These are phyloP conservation scores for Chalcis sispes DNA, from an alignment of 2,888 invertebrate species.

Conservation along the genomic window DNA sequence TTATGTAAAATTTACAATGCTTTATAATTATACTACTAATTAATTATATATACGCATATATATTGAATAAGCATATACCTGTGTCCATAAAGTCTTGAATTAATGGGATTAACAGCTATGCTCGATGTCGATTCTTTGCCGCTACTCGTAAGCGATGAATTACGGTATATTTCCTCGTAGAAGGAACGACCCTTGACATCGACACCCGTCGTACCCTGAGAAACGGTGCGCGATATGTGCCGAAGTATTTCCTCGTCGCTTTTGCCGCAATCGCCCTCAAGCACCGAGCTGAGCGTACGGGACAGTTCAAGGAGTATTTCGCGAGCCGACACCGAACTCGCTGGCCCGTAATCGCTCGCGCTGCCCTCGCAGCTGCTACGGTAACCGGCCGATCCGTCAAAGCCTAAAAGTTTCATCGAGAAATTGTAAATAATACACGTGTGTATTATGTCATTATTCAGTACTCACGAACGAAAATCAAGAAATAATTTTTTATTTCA, in stretches of 20 bases:
- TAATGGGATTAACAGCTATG: conserved; percentile 66
- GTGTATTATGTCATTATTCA: too few relatives aligned
- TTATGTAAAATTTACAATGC: too few relatives aligned
- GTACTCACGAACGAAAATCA: too few relatives aligned
- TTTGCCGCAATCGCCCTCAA: conserved; percentile 66
- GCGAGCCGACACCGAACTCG: conserved; percentile 60
- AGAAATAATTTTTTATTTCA: too few relatives aligned
- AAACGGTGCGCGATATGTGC: conserved; percentile 68
- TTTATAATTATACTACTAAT: too few relatives aligned
- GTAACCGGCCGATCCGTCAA: conserved; percentile 61
- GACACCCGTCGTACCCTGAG: conserved; percentile 56
- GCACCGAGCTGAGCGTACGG: conserved; percentile 68
- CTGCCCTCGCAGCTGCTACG: conserved; percentile 42
- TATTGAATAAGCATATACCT: conserved; percentile 11
- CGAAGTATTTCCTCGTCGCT: conserved; percentile 68
- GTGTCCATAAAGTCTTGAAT: conserved; percentile 65
- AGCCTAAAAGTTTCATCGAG: too few relatives aligned
- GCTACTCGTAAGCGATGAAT: conserved; percentile 52
- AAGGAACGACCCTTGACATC: conserved; percentile 2
- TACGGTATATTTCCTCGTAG: conserved; percentile 56
- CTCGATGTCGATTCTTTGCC: conserved; percentile 54
- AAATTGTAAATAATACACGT: too few relatives aligned
- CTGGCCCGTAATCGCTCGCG: conserved; percentile 15
- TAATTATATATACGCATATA: too few relatives aligned
- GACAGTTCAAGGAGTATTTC: conserved; percentile 68